Percentiles rank a stretch among this genome's conserved stretches.
These are phyloP conservation scores for Tolmerus cingulatus DNA, from an alignment of 2,888 invertebrate genomes.

Conservation along the genomic window DNA sequence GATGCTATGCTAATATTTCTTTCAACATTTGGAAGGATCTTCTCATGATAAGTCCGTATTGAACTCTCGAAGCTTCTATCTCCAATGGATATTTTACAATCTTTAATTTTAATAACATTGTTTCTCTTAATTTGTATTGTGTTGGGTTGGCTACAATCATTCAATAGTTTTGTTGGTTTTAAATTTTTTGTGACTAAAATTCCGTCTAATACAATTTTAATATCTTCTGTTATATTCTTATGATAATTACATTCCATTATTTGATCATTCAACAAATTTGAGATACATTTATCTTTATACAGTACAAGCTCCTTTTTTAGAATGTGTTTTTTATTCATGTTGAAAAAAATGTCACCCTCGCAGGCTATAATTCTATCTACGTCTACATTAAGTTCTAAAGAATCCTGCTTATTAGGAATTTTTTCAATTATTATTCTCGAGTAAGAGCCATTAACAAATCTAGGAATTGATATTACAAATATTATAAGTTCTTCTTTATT, in stretches of 20 bases:
- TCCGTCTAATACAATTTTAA: background rate
- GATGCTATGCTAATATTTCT: background rate
- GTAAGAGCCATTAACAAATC: background rate
- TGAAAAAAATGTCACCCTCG: background rate
- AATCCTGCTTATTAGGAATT: conserved; percentile 26
- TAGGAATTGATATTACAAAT: conserved; percentile 24
- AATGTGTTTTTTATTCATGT: conserved; percentile 1
- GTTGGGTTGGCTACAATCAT: background rate
- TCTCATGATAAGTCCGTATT: background rate
- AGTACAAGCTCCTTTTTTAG: conserved; percentile 5
- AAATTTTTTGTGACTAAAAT: conserved; percentile 10
- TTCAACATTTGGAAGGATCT: background rate
- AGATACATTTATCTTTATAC: conserved; percentile 16
- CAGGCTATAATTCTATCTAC: background rate
- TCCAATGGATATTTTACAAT: conserved; percentile 28
- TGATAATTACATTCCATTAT: conserved; percentile 17
- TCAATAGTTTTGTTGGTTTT: background rate
- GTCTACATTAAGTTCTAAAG: conserved; percentile 26
- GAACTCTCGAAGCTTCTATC: background rate
- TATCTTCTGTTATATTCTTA: conserved; percentile 8
- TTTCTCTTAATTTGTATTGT: conserved; percentile 9
- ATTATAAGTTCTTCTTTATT: conserved; percentile 19
- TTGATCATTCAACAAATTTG: conserved; percentile 5
- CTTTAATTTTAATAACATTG: conserved; percentile 9
- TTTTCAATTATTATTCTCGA: conserved; percentile 26